Evolutionary conservation across 1,140 invertebrate genomes (phyloP), one percentile per base, ranked within the genome.

Genomic region (Tetragnatha versicolor): DNA sequence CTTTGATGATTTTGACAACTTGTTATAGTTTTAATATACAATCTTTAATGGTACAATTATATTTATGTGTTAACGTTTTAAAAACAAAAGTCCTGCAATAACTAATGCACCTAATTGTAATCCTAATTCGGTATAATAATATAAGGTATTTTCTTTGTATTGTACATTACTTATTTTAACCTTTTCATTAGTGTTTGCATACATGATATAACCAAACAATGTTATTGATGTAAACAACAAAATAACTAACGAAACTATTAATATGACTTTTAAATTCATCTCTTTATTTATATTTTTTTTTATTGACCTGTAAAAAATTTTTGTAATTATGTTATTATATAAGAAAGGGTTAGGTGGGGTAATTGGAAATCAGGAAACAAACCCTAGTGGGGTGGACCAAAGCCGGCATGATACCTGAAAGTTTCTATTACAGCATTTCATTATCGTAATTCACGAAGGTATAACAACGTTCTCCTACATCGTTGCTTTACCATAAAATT

Each of bases 221-320:
- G 39, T 7, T 27, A 63, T 3, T n/a, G 33, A 37, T 0, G 17
- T 3, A 5, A 63, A 63, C 25, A 63, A 6, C 25, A 37, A 6
- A 0, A 39, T 17, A 20, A 63, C 25, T 25, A 63, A 39, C 12
- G 60, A 35, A 20, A 63, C 60, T 2, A 63, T n/a, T 22, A 63
- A 22, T n/a, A 63, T 63, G 5, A 63, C 3, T 39, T 25, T 63
- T n/a, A 37, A 37, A 63, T 63, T 63, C 60, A 63, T 63, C 25
- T 63, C 37, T n/a, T 37, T n/a, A 63, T 29, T 63, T 63, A n/a
- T 63, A 39, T 63, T 35, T 12, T 33, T 33, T 5, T 3, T 22
- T 39, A 37, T 63, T n/a, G n/a, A n/a, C n/a, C n/a, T n/a, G n/a
- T n/a, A n/a, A n/a, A n/a, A n/a, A n/a, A n/a, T n/a, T n/a, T n/a